phyloP scores from a whole-genome alignment of 2,888 invertebrate genomes.

The Petrolisthes manimaculis region DNA sequence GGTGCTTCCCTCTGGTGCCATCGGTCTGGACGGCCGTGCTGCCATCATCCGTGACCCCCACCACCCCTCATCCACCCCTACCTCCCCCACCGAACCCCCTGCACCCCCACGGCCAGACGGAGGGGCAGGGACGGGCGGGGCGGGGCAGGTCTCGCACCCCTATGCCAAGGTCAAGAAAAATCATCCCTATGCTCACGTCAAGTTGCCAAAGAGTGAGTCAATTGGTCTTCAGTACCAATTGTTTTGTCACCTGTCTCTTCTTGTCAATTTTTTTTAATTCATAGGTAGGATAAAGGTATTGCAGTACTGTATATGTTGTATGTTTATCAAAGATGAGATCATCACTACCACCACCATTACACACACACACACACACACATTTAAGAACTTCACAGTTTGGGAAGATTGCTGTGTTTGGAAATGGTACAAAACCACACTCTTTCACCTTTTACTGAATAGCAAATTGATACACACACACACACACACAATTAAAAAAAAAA shows the following conservation, averaged over 20 bases:
- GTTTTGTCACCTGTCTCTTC: not conserved
- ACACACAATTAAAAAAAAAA: no score
- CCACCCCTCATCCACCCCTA: conserved; percentile 46
- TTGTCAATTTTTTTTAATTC: no score
- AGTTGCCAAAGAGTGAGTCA: conserved; percentile 61
- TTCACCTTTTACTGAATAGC: no score
- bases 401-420: no score
- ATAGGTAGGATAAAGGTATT: no score
- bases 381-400: no score
- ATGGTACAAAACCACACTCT: no score
- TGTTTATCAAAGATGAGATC: no score
- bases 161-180: conserved; percentile 64
- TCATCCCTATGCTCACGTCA: conserved; percentile 65
- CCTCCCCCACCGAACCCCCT: conserved; percentile 49
- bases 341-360: no score
- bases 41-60: conserved; percentile 52
- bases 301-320: no score
- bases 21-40: conserved; percentile 60
- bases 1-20: conserved; percentile 62
- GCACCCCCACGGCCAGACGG: conserved; percentile 26
- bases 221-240: not conserved
- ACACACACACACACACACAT: no score
- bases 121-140: conserved; percentile 28
- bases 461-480: no score
- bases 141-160: conserved; percentile 35